Evolutionary conservation across 2,888 invertebrate species (phyloP).

Genomic region (Zootermopsis nevadensis): DNA sequence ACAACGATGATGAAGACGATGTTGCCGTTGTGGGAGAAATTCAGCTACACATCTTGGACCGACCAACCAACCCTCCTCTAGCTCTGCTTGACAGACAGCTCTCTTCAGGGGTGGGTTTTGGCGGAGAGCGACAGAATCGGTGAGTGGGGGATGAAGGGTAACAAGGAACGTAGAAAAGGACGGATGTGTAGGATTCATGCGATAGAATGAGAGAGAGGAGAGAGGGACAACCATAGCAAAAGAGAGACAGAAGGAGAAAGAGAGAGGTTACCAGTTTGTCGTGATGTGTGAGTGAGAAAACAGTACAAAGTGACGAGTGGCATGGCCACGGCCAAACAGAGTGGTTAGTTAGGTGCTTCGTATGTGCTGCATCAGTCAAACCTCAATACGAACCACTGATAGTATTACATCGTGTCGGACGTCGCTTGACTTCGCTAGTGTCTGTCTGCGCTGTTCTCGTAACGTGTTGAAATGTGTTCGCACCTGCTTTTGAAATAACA

Average conservation of each 20-base stretch:
- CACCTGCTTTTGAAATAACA: background rate
- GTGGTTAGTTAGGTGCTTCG: background rate
- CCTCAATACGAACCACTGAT: background rate
- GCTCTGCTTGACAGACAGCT: slow-evolving; percentile 35
- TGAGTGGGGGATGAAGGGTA: slow-evolving; percentile 21
- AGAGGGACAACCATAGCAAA: slow-evolving; percentile 29
- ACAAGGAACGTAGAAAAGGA: slow-evolving; percentile 28
- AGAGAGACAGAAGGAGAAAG: slow-evolving; percentile 41
- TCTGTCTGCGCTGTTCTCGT: background rate
- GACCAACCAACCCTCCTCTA: slow-evolving; percentile 29
- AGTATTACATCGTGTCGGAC: background rate
- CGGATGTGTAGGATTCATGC: slow-evolving; percentile 2
- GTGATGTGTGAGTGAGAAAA: slow-evolving; percentile 37
- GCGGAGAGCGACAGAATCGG: slow-evolving; percentile 28
- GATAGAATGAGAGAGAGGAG: slow-evolving; percentile 5
- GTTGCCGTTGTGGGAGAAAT: background rate
- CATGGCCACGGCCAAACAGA: background rate
- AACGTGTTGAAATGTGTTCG: background rate
- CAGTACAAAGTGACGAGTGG: slow-evolving; percentile 15
- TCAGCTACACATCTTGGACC: slow-evolving; percentile 9
- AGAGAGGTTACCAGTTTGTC: slow-evolving; percentile 28
- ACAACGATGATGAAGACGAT: background rate
- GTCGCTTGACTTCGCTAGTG: background rate
- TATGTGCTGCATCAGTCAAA: background rate
- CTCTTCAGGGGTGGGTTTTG: slow-evolving; percentile 33